Evolutionary conservation across 2,113 vertebrate species (phyloP), one percentile per base, ranked within the genome.

Genomic region (Brachyhypopomus gauderio): DNA sequence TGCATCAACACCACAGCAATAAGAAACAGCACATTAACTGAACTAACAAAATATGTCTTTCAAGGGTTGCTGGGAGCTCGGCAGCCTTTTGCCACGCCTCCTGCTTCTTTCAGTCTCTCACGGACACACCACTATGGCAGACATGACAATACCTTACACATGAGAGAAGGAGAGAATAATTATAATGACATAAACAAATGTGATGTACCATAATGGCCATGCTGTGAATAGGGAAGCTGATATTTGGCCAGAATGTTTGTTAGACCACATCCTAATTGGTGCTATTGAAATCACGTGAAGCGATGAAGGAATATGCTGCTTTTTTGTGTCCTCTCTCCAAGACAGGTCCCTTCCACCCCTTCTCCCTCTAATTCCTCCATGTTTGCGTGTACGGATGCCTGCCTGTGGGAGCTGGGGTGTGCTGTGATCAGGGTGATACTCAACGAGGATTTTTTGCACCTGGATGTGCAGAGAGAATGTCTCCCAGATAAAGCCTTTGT

Each of bases 301-400:
- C 78, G 85, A 78, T 85, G 74, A 80, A 83, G 70, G 83, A 87
- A 85, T 87, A 72, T 78, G 80, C 45, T 52, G 67, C 64, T 84
- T 59, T 59, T 41, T 78, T 73, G 74, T 56, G 66, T 58, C 22
- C 14, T 73, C 77, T 82, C 83, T 82, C 55, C 74, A 71, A 78
- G 67, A 77, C 41, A 34, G 72, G 72, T 62, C 25, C 70, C 9
- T 75, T 73, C 72, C 27, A 60, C 77, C 41, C 55, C 56, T n/a
- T n/a, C 64, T 71, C 25, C 75, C 48, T 78, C 60, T 79, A 78
- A 70, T 70, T 70, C 59, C 34, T 41, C 72, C 58, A 70, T 71
- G 64, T 82, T 72, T 63, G 80, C 48, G 38, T 63, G 16, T 78
- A 75, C 25, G 75, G 16, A 73, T 62, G 45, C 55, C 58, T 56